A percentile compares a stretch with the other conserved stretches of the same genome.
Evolutionary conservation across 2,797 vertebrate species (phyloP).

Genomic region (Pampus argenteus): DNA sequence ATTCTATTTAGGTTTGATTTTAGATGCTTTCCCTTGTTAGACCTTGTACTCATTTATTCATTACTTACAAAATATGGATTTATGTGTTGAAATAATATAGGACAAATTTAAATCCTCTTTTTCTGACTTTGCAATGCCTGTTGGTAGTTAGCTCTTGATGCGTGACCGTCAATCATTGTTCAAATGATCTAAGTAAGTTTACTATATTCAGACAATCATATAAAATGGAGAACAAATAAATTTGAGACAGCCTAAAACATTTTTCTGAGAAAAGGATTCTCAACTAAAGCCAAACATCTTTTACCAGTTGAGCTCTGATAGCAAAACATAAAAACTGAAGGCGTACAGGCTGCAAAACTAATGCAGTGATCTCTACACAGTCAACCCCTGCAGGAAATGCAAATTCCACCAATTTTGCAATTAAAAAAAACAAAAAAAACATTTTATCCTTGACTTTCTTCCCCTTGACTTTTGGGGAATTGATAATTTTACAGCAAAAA

Average conservation of each 20-base stretch:
- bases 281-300: conserved; percentile 8
- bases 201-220: too few species aligned
- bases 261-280: conserved; percentile 1
- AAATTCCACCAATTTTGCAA: too few species aligned
- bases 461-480: too few species aligned
- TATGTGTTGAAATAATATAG: background rate
- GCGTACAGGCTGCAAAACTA: conserved; percentile 12
- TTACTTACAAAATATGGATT: background rate
- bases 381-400: too few species aligned
- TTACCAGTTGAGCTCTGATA: conserved; percentile 15
- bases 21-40: background rate
- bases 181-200: too few species aligned
- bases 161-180: background rate
- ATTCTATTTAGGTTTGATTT: background rate
- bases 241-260: background rate
- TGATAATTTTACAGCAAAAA: too few species aligned
- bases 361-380: conserved; percentile 14
- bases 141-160: background rate
- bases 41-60: background rate
- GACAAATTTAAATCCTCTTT: background rate
- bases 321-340: conserved; percentile 42
- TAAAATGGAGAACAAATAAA: too few species aligned
- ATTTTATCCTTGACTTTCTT: too few species aligned
- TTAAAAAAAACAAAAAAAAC: too few species aligned
- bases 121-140: background rate